Conservation (phyloP, 2,888 invertebrate genomes). For the Nomada flava region DNA sequence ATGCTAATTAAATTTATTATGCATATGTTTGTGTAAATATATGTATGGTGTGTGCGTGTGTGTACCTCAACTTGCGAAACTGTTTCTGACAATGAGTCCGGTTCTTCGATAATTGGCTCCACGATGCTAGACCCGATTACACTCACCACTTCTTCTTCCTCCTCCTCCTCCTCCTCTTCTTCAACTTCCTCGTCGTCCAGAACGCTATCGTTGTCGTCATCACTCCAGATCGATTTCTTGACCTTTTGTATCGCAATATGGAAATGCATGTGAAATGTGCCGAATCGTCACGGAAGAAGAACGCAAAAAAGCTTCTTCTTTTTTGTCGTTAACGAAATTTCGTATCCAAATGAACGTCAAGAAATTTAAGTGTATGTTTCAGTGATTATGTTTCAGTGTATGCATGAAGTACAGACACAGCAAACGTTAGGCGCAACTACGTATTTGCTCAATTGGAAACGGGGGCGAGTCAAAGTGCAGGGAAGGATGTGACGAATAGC, state of each 20-base stretch:
- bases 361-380: conserved; percentile 19
- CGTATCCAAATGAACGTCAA: background rate
- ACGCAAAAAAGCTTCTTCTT: background rate
- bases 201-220: conserved; percentile 21
- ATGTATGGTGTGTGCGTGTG: conserved; percentile 59
- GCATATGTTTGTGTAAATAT: conserved; percentile 63
- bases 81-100: conserved; percentile 68
- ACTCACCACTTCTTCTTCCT: conserved; percentile 76
- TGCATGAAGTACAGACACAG: background rate
- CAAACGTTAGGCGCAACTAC: background rate
- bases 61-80: conserved; percentile 77
- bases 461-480: too few species aligned
- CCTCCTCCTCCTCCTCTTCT: conserved; percentile 75
- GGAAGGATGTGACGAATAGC: background rate
- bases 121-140: conserved; percentile 77
- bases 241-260: conserved; percentile 61
- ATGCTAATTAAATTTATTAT: conserved; percentile 20
- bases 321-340: background rate
- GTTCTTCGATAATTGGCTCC: conserved; percentile 76
- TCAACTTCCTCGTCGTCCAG: conserved; percentile 16
- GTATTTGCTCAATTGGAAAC: background rate
- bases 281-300: conserved; percentile 38
- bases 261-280: conserved; percentile 51
- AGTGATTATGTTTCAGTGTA: conserved; percentile 4
- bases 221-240: conserved; percentile 53